A percentile compares a stretch with the other conserved stretches of the same genome.
phyloP scores from a whole-genome alignment of 2,797 vertebrate species.

The Malacoctenus gilli region DNA sequence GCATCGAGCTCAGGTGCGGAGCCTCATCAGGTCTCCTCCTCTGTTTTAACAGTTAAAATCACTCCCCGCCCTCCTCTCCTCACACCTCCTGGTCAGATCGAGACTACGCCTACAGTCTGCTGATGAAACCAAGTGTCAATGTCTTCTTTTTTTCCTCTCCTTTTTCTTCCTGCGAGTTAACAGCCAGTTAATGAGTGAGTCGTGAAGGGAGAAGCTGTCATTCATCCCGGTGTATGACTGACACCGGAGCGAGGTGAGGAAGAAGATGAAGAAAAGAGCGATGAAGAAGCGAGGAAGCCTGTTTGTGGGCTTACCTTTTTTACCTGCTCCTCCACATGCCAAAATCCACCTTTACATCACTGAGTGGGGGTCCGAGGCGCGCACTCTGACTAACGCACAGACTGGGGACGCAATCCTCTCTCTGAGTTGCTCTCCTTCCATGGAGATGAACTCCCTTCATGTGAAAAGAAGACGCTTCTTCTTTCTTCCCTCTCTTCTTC shows the following conservation, averaged over 20 bases:
- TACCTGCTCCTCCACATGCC: conserved; percentile 70
- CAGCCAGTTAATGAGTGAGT: conserved; percentile 36
- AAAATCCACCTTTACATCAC: conserved; percentile 66
- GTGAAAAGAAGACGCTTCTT: neutral
- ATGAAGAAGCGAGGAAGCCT: too few relatives aligned
- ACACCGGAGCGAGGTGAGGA: neutral
- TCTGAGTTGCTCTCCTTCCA: conserved; percentile 47
- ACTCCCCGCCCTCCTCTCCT: neutral
- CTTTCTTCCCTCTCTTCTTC: neutral
- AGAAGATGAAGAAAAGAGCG: neutral
- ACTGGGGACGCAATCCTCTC: conserved; percentile 51
- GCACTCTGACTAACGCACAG: conserved; percentile 42
- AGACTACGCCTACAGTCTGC: conserved; percentile 56
- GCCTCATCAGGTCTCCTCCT: conserved; percentile 26
- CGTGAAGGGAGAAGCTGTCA: conserved; percentile 10
- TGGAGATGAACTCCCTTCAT: conserved; percentile 14
- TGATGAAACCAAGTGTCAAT: conserved; percentile 70
- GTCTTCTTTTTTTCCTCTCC: neutral
- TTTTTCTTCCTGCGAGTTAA: conserved; percentile 23
- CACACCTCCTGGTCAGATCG: conserved; percentile 24
- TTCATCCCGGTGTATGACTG: neutral
- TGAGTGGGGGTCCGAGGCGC: conserved; percentile 57
- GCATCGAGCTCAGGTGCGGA: conserved; percentile 21
- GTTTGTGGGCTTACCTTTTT: conserved; percentile 71
- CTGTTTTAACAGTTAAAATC: neutral